Base-by-base conservation (phyloP, 2,888 invertebrate genomes). In the Eurytoma californica region DNA sequence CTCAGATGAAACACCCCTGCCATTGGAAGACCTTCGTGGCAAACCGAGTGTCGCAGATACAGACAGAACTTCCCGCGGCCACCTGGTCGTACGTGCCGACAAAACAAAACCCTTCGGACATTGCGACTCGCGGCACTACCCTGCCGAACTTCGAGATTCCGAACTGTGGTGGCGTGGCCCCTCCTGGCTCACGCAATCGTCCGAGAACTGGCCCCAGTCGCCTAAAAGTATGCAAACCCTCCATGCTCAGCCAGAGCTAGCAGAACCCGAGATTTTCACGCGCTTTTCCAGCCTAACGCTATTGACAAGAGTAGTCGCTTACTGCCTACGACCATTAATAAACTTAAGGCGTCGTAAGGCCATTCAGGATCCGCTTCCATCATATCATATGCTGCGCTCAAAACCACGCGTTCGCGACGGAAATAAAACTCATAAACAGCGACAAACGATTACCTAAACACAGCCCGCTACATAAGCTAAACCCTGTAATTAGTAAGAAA, bases 31-130 rank as follows among this genome's bases (percentile, higher is more conserved):
- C 83, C 0, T 86, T 86, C 60, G 81, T 86, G 0, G 83, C 82
- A 0, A 87, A 86, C 76, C 68, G 85, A 0, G 83, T 83, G 0
- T 83, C 85, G 1, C 82, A 83, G 51, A 85, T 86, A 7, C 76
- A 83, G 3, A 60, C 61, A 39, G 79, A 73, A 3, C 53, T 84
- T 20, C 80, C 84, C 14, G n/a, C 57, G 3, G 66, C 72, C 51
- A 82, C 81, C 12, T 86, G 85, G 86, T 72, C 63, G 7, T 83
- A 86, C 65, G 83, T 85, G 5, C 9, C 79, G 1, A 76, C 76
- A 30, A 30, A 30, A 4, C 3, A 30, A 30, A 30, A 30, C 4
- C 30, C 30, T 4, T 3, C 30, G 3, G 58, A 58, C 49, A 18
- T 72, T 9, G 58, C 68, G 1, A 61, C 68, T 13, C 68, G 68